Base-by-base conservation (phyloP, 1,140 invertebrate species). In the Cherax destructor region DNA sequence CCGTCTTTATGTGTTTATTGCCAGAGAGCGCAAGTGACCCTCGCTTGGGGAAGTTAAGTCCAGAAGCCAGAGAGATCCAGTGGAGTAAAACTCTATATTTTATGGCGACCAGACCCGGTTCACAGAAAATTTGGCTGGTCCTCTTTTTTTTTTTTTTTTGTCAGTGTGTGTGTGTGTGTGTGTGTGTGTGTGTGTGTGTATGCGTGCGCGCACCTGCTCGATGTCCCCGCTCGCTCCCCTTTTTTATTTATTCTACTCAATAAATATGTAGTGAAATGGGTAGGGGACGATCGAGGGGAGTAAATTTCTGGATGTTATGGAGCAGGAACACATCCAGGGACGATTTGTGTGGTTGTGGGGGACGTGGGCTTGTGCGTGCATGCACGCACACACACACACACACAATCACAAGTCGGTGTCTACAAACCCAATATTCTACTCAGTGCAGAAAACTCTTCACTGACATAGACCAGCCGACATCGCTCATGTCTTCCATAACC, bases 1-100 rank as follows among this genome's bases (percentile, higher is more conserved):
- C 80, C 49, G 52, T 83, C 47, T 83, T 83, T 83, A 83, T 83
- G 80, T 83, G 80, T 83, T 83, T 83, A 83, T 83, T 83, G 80
- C 80, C 52, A 83, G 80, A 30, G 52, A 30, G n/a, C 80, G 24
- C n/a, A 61, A 83, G 52, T 83, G 80, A 80, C 80, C 80, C 78
- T 59, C 21, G 56, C 16, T 52, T 61, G 76, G 76, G 77, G 47
- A 61, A 83, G 80, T 83, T 61, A 83, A 50, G 21, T 61, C 80
- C 56, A 30, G 52, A 9, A 61, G 80, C 80, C 80, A 65, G 61
- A 65, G 61, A 21, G 13, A 5, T 5, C 5, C 11, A 18, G 13
- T 21, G 16, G 61, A 65, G 61, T 47, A 50, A n/a, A 83, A 59
- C 80, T n/a, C 41, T 30, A 83, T 83, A 59, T 83, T 83, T 83